Evolutionary conservation across 2,797 vertebrate genomes (phyloP).

Genomic region (Bucorvus abyssinicus): DNA sequence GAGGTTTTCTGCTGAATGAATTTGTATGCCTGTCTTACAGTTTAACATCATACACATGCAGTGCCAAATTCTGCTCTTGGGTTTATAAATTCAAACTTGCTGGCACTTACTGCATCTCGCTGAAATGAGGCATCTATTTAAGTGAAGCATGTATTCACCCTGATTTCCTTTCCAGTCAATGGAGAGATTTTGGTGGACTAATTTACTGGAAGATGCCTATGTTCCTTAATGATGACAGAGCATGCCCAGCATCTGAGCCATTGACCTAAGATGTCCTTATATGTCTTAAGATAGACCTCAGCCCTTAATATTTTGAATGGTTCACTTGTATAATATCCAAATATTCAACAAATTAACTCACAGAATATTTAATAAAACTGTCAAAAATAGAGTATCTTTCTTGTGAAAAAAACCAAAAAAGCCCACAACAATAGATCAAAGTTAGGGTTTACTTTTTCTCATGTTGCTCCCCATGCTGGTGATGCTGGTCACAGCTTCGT

Average conservation of each 20-base stretch:
- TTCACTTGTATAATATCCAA: not conserved
- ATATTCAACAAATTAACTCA: not conserved
- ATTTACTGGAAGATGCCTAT: not conserved
- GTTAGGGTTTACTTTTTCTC: not conserved
- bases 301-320: not conserved
- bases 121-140: constrained; percentile 18
- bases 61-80: not conserved
- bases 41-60: not conserved
- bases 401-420: not conserved
- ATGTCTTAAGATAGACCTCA: not conserved
- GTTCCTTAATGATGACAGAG: not conserved
- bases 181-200: not conserved
- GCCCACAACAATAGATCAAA: not conserved
- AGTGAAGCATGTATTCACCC: not conserved
- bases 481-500: not conserved
- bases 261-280: not conserved
- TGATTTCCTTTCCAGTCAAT: not conserved
- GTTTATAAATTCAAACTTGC: not conserved
- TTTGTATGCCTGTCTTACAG: not conserved
- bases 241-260: not conserved
- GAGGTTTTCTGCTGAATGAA: not conserved
- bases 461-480: not conserved
- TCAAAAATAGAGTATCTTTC: not conserved
- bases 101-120: not conserved
- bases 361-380: not conserved